Percentiles rank a stretch among this genome's conserved stretches.
Conservation (phyloP, 2,797 vertebrate species). For the Takifugu ocellatus region DNA sequence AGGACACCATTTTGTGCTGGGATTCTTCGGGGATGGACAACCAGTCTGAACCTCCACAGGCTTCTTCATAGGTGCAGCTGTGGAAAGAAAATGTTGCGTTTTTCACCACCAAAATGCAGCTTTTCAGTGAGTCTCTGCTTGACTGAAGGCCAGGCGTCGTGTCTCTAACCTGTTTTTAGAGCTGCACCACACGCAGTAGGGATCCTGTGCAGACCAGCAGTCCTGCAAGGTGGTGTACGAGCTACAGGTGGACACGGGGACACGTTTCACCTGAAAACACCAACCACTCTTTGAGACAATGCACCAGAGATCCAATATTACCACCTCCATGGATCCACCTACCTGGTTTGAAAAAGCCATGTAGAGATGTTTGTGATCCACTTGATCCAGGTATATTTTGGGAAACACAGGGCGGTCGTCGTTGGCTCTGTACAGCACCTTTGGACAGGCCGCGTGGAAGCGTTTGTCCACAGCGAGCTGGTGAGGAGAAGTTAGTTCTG, state of each 20-base stretch:
- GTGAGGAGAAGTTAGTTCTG: background rate
- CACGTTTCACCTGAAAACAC: constrained; percentile 52
- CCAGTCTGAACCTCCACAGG: constrained; percentile 60
- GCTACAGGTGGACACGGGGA: constrained; percentile 56
- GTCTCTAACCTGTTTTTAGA: constrained; percentile 40
- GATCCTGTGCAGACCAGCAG: constrained; percentile 68
- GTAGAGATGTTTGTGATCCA: constrained; percentile 59
- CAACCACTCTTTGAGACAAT: background rate
- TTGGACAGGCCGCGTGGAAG: constrained; percentile 47
- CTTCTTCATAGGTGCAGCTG: constrained; percentile 62
- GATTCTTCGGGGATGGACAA: constrained; percentile 57
- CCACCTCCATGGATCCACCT: background rate
- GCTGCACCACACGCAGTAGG: constrained; percentile 71
- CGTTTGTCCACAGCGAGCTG: constrained; percentile 68
- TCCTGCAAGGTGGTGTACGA: constrained; percentile 16
- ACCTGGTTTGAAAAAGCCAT: constrained; percentile 63
- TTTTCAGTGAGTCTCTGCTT: background rate
- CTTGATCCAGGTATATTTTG: constrained; percentile 59
- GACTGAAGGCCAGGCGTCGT: background rate
- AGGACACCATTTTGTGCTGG: constrained; percentile 51
- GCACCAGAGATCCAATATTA: no score
- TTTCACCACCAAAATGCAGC: no score
- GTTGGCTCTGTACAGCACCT: constrained; percentile 57
- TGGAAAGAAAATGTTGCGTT: background rate
- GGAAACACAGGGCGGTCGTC: constrained; percentile 53